A percentile compares a stretch with the other conserved stretches of the same genome.
These are phyloP conservation scores for Bombyx mori DNA, from an alignment of 1,140 invertebrate genomes.

Conservation along the genomic window DNA sequence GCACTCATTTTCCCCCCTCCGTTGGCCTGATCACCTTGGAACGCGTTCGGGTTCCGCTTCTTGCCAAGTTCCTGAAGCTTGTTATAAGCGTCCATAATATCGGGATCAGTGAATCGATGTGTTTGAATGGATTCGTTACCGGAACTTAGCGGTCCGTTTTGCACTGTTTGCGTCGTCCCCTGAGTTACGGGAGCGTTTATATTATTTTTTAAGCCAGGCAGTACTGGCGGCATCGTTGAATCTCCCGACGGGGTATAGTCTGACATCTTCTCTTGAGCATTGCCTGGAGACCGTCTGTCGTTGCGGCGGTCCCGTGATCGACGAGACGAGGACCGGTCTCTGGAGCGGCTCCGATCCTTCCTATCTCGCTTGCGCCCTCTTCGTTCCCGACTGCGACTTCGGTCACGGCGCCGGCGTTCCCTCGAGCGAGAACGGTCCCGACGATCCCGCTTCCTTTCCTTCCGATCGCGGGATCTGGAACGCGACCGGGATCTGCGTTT, in stretches of 20 bases:
- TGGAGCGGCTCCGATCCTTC: conserved; percentile 67
- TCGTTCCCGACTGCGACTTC: conserved; percentile 71
- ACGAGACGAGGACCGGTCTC: conserved; percentile 48
- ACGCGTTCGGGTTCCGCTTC: conserved; percentile 74
- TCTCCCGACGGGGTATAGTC: conserved; percentile 9
- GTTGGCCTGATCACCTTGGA: conserved; percentile 58
- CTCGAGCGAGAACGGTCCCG: conserved; percentile 69
- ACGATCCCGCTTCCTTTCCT: conserved; percentile 67
- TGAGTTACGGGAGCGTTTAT: conserved; percentile 5
- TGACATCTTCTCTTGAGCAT: conserved; percentile 31
- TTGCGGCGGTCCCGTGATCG: conserved; percentile 46
- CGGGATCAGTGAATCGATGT: conserved; percentile 37
- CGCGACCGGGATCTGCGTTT: conserved; percentile 45
- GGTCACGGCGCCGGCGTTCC: conserved; percentile 66
- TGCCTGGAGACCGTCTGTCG: conserved; percentile 60
- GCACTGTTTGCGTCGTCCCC: conserved; percentile 12
- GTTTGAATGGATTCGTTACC: conserved; percentile 14
- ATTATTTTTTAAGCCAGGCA: conserved; percentile 2
- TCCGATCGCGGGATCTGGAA: conserved; percentile 60
- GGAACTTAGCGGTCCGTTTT: conserved; percentile 23
- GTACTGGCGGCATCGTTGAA: not conserved
- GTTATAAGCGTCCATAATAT: conserved; percentile 46
- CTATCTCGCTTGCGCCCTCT: conserved; percentile 71
- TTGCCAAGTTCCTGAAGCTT: conserved; percentile 73
- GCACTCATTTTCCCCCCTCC: conserved; percentile 22